phyloP scores from a whole-genome alignment of 2,888 invertebrate genomes.

The Strigamia transsilvanica region DNA sequence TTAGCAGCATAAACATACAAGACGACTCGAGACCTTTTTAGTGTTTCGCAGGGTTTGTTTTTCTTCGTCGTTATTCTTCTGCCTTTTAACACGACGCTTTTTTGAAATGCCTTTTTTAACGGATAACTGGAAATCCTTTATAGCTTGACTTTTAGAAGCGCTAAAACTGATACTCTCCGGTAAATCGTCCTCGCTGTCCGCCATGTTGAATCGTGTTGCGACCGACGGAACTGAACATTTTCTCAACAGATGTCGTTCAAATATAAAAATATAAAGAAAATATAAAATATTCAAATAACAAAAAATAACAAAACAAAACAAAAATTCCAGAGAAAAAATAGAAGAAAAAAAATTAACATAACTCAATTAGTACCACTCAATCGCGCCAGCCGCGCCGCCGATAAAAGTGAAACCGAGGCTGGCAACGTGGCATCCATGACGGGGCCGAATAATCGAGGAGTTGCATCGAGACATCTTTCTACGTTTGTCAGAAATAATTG shows the following conservation, averaged over 20 bases:
- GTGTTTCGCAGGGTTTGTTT: background rate
- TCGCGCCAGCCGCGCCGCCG: background rate
- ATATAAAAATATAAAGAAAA: too few relatives aligned
- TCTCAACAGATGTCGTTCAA: background rate
- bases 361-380: background rate
- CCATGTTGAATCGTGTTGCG: background rate
- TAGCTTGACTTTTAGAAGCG: background rate
- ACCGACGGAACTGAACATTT: background rate
- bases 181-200: constrained; percentile 39
- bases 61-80: background rate
- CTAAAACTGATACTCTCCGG: constrained; percentile 33
- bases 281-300: too few relatives aligned
- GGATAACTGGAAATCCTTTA: background rate
- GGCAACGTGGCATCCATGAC: constrained; percentile 48
- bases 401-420: constrained; percentile 42
- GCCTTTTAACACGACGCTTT: background rate
- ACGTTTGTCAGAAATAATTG: background rate
- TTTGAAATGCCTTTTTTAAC: background rate
- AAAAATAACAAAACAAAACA: background rate
- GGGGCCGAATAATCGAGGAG: background rate
- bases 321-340: background rate
- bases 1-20: background rate
- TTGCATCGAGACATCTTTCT: too few relatives aligned
- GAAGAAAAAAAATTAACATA: background rate
- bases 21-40: background rate